Evolutionary conservation across 2,113 vertebrate genomes (phyloP).

Genomic region (Eptesicus fuscus): DNA sequence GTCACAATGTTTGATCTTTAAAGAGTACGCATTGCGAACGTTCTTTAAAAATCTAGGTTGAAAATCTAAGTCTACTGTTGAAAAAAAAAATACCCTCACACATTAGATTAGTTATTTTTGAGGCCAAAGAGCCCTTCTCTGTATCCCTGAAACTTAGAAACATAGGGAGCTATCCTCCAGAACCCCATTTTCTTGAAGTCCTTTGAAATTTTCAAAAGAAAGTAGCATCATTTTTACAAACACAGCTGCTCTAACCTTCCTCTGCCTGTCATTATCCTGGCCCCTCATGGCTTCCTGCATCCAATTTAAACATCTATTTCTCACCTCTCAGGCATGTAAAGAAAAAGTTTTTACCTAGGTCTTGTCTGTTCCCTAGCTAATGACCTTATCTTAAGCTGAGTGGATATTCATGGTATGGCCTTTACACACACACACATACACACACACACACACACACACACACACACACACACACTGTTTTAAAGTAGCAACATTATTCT

Average conservation of each 20-base stretch:
- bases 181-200: not conserved
- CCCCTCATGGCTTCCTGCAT: not conserved
- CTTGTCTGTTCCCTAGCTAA: not conserved
- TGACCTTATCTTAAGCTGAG: not conserved
- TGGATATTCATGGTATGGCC: not conserved
- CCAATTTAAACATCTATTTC: slow-evolving; percentile 17
- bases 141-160: not conserved
- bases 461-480: not conserved
- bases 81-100: not conserved
- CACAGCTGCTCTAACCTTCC: not conserved
- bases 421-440: not conserved
- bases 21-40: not conserved
- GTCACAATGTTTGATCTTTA: not conserved
- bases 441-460: too few relatives aligned
- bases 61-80: not conserved
- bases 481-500: not conserved
- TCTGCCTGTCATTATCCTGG: not conserved
- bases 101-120: not conserved
- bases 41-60: not conserved
- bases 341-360: not conserved
- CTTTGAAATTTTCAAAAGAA: not conserved
- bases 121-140: not conserved
- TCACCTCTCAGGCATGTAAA: not conserved
- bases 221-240: not conserved
- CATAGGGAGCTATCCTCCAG: not conserved